Evolutionary conservation across 2,888 invertebrate genomes (phyloP).

Genomic region (Andrena dorsata): DNA sequence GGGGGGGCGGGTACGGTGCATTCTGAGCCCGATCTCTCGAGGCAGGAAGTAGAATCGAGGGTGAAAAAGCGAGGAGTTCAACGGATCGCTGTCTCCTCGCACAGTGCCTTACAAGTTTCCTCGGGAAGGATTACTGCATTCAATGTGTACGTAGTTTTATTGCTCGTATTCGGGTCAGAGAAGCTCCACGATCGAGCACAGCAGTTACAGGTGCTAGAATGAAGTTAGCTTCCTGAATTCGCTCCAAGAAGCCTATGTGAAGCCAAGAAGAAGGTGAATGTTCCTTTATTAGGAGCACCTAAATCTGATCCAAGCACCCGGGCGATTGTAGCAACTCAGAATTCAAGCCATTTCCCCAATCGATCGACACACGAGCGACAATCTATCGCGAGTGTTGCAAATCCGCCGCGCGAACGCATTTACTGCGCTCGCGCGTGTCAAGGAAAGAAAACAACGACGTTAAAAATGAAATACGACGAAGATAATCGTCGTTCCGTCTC

Average conservation of each 20-base stretch:
- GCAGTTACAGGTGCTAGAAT: no score
- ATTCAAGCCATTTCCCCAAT: not conserved
- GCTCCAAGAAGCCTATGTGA: no score
- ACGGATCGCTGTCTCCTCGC: no score
- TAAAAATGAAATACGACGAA: constrained; percentile 20
- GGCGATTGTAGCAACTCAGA: not conserved
- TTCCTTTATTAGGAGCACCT: not conserved
- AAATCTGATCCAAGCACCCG: not conserved
- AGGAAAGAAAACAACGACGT: not conserved
- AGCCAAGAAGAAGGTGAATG: no score
- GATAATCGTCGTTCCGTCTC: constrained; percentile 40
- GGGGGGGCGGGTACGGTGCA: not conserved
- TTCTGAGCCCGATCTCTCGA: not conserved
- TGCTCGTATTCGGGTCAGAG: no score
- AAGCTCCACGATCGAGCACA: no score
- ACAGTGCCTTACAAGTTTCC: no score
- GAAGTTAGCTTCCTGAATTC: no score
- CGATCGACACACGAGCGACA: not conserved
- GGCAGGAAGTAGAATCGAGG: no score
- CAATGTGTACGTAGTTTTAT: no score
- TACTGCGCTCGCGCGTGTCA: constrained; percentile 1
- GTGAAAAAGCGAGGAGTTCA: no score
- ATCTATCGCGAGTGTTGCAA: not conserved
- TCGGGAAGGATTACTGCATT: no score
- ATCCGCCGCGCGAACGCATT: constrained; percentile 1